Conservation (phyloP, 2,797 vertebrate species). For the Xenops minutus region DNA sequence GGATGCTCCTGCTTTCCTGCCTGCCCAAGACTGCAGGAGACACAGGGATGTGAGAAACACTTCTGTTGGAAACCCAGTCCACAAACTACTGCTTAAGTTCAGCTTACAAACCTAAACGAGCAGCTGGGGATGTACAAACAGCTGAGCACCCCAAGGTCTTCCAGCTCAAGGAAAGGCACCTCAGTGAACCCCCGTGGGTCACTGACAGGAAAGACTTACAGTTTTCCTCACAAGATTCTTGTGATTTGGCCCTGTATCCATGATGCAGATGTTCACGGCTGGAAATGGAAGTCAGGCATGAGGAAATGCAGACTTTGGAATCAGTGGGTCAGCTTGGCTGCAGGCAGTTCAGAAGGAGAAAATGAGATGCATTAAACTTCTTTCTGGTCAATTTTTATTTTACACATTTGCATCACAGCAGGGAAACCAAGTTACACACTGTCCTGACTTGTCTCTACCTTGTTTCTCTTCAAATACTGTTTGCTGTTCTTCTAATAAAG, state of each 20-base stretch:
- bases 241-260: background rate
- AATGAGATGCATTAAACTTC: background rate
- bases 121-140: background rate
- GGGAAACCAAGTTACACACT: constrained; percentile 47
- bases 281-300: background rate
- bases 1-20: background rate
- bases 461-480: background rate
- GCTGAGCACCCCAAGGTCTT: background rate
- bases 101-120: background rate
- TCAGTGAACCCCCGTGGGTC: background rate
- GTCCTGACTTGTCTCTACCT: background rate
- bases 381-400: constrained; percentile 67
- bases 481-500: constrained; percentile 4
- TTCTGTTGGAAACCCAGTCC: background rate
- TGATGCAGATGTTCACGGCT: background rate
- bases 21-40: background rate
- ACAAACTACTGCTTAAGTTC: background rate
- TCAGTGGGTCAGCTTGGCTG: background rate
- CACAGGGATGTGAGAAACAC: background rate
- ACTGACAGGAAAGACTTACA: background rate
- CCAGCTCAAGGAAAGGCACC: background rate
- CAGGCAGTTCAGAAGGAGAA: background rate
- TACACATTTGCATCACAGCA: constrained; percentile 55
- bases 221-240: background rate
- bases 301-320: background rate